Evolutionary conservation across 1,140 invertebrate genomes (phyloP).

Genomic region (Papilio dardanus): DNA sequence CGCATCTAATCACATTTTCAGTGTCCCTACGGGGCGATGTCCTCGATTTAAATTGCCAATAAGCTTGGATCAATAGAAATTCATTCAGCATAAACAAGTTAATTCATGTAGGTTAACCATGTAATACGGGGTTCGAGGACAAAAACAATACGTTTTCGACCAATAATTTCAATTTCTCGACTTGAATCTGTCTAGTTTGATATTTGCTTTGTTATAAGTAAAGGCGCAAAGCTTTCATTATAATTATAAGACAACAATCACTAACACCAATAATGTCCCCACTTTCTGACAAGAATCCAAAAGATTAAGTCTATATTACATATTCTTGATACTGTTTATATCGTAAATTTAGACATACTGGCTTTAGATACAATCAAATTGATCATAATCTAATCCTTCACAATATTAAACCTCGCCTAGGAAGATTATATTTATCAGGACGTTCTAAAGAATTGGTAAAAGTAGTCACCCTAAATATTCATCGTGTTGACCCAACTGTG

Average conservation of each 20-base stretch:
- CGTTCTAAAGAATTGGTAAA: background rate
- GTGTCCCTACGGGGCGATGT: background rate
- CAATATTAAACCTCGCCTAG: background rate
- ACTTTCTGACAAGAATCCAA: too few relatives aligned
- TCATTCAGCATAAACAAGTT: slow-evolving; percentile 12
- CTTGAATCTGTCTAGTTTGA: too few relatives aligned
- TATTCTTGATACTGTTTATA: too few relatives aligned
- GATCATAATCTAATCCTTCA: too few relatives aligned
- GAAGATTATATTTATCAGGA: background rate
- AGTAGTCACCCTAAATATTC: slow-evolving; percentile 1
- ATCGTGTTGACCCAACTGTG: slow-evolving; percentile 23
- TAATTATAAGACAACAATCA: too few relatives aligned
- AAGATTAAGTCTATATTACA: too few relatives aligned
- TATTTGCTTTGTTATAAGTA: background rate
- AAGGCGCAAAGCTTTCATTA: too few relatives aligned
- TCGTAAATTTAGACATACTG: too few relatives aligned
- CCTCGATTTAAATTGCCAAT: slow-evolving; percentile 25
- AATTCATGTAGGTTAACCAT: slow-evolving; percentile 17
- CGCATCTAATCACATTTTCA: background rate
- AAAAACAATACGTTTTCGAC: background rate
- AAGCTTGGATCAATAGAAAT: slow-evolving; percentile 23
- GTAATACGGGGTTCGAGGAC: background rate
- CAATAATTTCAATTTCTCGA: too few relatives aligned
- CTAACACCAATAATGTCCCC: too few relatives aligned
- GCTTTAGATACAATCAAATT: too few relatives aligned